Evolutionary conservation across 2,113 vertebrate species (phyloP).

Genomic region (Prionailurus bengalensis): DNA sequence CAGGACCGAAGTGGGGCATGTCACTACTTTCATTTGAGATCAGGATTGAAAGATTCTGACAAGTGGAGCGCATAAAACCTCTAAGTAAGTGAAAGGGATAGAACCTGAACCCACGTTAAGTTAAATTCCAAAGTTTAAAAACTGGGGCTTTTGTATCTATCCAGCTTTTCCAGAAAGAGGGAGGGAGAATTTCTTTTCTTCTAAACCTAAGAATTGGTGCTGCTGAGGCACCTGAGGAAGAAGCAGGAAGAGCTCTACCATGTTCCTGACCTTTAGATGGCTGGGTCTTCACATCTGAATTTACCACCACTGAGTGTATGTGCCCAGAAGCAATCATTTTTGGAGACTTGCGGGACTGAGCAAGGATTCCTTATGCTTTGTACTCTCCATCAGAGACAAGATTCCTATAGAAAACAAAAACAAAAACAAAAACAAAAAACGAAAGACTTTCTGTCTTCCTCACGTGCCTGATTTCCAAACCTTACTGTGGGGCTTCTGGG

Average conservation of each 20-base stretch:
- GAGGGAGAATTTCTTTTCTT: neutral
- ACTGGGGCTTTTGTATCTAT: neutral
- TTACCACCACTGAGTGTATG: neutral
- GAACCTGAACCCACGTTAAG: neutral
- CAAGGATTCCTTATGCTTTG: neutral
- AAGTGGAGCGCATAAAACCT: neutral
- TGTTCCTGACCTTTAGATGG: rapidly evolving
- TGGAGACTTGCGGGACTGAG: neutral
- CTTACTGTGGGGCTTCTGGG: neutral
- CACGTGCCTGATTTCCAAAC: constrained; percentile 21
- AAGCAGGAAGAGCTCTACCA: neutral
- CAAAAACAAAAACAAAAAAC: neutral
- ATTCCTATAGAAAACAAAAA: neutral
- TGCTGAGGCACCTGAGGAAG: neutral
- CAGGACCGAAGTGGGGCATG: neutral
- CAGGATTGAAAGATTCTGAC: neutral
- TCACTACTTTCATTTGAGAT: neutral
- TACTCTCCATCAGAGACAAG: neutral
- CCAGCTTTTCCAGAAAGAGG: neutral
- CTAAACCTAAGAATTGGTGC: neutral
- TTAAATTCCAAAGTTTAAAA: neutral
- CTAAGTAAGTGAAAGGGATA: neutral
- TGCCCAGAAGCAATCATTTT: neutral
- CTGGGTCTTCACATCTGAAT: neutral
- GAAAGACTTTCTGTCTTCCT: neutral